Evolutionary conservation across 2,888 invertebrate species (phyloP).

Genomic region (Ornithoptera alexandrae): DNA sequence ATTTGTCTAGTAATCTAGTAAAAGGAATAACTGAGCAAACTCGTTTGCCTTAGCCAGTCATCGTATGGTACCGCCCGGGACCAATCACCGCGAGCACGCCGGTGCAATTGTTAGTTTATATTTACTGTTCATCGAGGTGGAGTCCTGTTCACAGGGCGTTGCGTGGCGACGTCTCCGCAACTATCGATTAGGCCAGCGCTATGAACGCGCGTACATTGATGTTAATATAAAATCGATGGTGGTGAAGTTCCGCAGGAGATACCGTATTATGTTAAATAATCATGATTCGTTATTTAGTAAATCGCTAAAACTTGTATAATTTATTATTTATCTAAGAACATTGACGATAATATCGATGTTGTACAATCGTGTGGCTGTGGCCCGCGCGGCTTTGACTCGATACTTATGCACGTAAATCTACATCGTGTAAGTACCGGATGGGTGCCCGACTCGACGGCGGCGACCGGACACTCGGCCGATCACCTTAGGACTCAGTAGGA

Average conservation of each 20-base stretch:
- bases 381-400: constrained; percentile 44
- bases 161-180: constrained; percentile 22
- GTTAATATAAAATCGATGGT: constrained; percentile 31
- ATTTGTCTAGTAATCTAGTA: constrained; percentile 24
- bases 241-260: constrained; percentile 29
- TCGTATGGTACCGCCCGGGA: constrained; percentile 32
- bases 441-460: constrained; percentile 38
- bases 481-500: constrained; percentile 76
- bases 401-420: constrained; percentile 39
- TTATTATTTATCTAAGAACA: constrained; percentile 67
- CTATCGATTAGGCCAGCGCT: constrained; percentile 56
- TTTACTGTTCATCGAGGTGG: constrained; percentile 46
- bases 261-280: constrained; percentile 35
- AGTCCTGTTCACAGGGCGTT: constrained; percentile 13
- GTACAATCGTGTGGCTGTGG: constrained; percentile 48
- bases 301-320: constrained; percentile 55
- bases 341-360: constrained; percentile 64
- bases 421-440: constrained; percentile 36
- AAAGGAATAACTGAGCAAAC: constrained; percentile 40
- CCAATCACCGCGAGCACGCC: constrained; percentile 41
- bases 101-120: constrained; percentile 43
- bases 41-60: constrained; percentile 37
- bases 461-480: constrained; percentile 48
- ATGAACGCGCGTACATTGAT: constrained; percentile 33
- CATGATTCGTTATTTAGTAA: constrained; percentile 31